Percentiles rank a stretch among this genome's conserved stretches.
Conservation (phyloP, 1,140 invertebrate species). For the Zaprionus taronus region DNA sequence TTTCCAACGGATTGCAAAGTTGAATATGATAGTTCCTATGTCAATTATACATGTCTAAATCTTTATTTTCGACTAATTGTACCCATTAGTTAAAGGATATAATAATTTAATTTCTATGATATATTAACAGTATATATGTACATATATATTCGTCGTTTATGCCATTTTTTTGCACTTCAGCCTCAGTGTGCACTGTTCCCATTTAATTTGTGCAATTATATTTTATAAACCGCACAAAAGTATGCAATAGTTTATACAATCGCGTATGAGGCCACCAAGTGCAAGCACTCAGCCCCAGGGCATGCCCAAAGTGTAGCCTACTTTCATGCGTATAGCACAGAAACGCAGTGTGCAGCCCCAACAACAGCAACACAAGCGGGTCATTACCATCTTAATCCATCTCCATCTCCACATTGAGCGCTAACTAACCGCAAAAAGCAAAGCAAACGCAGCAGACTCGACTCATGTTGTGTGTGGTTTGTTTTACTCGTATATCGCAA, state of each 20-base stretch:
- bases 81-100: no score
- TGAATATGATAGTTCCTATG: no score
- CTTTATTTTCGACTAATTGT: no score
- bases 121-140: no score
- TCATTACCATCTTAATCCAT: conserved; percentile 60
- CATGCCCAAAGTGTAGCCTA: conserved; percentile 3
- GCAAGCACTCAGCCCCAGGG: neutral
- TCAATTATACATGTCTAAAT: no score
- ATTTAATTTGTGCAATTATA: neutral
- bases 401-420: conserved; percentile 4
- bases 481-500: conserved; percentile 35
- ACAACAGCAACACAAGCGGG: neutral
- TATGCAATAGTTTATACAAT: neutral
- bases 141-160: no score
- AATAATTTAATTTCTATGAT: no score
- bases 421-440: conserved; percentile 27
- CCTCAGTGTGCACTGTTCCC: neutral
- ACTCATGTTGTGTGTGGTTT: neutral
- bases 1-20: no score
- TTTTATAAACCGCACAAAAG: neutral
- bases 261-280: neutral
- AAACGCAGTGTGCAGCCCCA: neutral
- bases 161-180: no score
- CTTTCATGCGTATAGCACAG: neutral
- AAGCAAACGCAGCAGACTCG: conserved; percentile 9